Evolutionary conservation across 2,888 invertebrate genomes (phyloP), one percentile per base, ranked within the genome.

Genomic region (Germaria angustata): DNA sequence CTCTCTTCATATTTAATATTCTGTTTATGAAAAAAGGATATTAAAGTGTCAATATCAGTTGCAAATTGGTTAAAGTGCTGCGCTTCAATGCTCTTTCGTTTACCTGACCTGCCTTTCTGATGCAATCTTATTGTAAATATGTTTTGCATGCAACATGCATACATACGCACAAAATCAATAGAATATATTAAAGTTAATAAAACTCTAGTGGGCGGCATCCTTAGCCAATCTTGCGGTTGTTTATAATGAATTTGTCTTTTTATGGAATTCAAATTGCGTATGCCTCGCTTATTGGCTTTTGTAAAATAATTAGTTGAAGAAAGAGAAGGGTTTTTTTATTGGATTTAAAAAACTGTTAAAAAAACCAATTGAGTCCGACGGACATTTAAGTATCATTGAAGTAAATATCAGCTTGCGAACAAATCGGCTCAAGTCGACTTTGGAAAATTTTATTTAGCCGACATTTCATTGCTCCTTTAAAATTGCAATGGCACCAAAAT

Each of bases 101-200:
- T 68, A 79, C 79, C 79, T 79, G 79, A 66, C 28, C 66, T 79
- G 66, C 11, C 36, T 51, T 44, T 53, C 11, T 53, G n/a, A 73
- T 66, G 59, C 51, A 51, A 51, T 51, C 55, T 72, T 51, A 41
- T 46, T 57, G 65, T 57, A 13, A 66, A 24, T 22, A 32, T 57
- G 5, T 28, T 59, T 36, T 59, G 36, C 15, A 41, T 11, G 49
- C 55, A 46, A 22, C 51, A n/a, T n/a, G n/a, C n/a, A n/a, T n/a
- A n/a, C n/a, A n/a, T n/a, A n/a, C n/a, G n/a, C n/a, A n/a, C 20
- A 7, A 13, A 8, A 41, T 59, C 66, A 66, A 72, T 73, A 66
- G n/a, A 32, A 79, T 5, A 79, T 66, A 24, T 7, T 0, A 24
- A 73, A 46, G 13, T 41, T 57, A 44, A 49, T 49, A 59, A 24